These are phyloP conservation scores for Phania funesta DNA, from an alignment of 2,888 invertebrate species.

Conservation along the genomic window DNA sequence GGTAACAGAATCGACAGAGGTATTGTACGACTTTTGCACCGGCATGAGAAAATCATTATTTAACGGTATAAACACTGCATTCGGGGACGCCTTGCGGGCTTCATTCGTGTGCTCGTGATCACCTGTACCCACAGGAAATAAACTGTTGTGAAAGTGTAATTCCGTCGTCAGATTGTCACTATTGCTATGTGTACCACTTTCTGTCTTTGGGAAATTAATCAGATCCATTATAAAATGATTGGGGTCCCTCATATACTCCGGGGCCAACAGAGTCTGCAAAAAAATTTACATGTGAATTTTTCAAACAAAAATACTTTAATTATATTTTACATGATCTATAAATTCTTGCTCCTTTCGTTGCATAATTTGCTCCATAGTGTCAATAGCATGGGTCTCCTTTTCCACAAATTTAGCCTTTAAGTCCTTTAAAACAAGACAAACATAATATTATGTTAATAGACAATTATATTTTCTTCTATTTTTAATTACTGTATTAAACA, in stretches of 20 bases:
- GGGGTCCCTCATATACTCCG: slow-evolving; percentile 76
- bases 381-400: slow-evolving; percentile 47
- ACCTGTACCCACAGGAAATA: slow-evolving; percentile 74
- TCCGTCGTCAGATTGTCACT: slow-evolving; percentile 71
- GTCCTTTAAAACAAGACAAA: slow-evolving; percentile 26
- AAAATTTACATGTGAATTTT: background rate
- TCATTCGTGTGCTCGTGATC: slow-evolving; percentile 46
- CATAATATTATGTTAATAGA: background rate
- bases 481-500: background rate
- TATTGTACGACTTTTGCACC: slow-evolving; percentile 50
- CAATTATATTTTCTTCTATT: background rate
- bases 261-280: slow-evolving; percentile 76
- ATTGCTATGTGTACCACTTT: slow-evolving; percentile 31
- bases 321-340: slow-evolving; percentile 77
- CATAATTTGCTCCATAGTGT: slow-evolving; percentile 62
- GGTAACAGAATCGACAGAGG: slow-evolving; percentile 14
- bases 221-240: slow-evolving; percentile 79
- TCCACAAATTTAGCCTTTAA: slow-evolving; percentile 49
- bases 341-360: slow-evolving; percentile 74
- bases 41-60: slow-evolving; percentile 71
- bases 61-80: slow-evolving; percentile 69
- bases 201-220: slow-evolving; percentile 72
- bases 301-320: background rate
- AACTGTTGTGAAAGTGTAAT: slow-evolving; percentile 74
- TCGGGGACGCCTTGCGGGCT: slow-evolving; percentile 36